Evolutionary conservation across 2,888 invertebrate genomes (phyloP), one percentile per base, ranked within the genome.

Genomic region (Stomorhina lunata): DNA sequence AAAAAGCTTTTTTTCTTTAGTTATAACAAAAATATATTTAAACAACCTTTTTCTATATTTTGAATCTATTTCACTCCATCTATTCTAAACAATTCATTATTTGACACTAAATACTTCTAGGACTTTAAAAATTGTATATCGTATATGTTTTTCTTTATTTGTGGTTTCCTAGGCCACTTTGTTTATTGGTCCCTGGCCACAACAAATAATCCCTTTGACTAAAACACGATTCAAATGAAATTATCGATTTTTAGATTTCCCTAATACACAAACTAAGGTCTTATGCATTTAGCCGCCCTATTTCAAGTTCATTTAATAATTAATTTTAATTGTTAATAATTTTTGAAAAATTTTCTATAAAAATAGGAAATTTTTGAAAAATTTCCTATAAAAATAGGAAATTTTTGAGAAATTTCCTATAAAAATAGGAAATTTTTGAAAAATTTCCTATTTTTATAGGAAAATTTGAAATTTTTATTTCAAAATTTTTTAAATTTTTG

Each of bases 1-100:
- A 65, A 76, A 72, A 53, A 81, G 72, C 81, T 81, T 73, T 71
- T 69, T 61, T 48, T 75, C 22, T n/a, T n/a, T n/a, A 43, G 7
- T 48, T 25, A 27, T n/a, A 40, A 59, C 59, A 61, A n/a, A 55
- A 22, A 50, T 22, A 20, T 63, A 22, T 40, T 53, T 29, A 40
- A 29, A 43, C 12, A 20, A 25, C 20, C 57, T 63, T 17, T 20
- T 65, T 22, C 1, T 45, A 5, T 43, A 27, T 37, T 12, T 43
- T 25, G n/a, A n/a, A n/a, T 27, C 10, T 59, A 15, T 43, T 50
- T 25, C 9, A 27, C 50, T 50, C n/a, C 37, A 29, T n/a, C 45
- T 34, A 34, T 27, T 59, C 25, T 25, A 6, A 50, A 17, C 48
- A 48, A 37, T 48, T 48, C 34, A 25, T 1, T 50, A 27, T 15